Evolutionary conservation across 2,113 vertebrate species (phyloP).

Genomic region (Channa argus): DNA sequence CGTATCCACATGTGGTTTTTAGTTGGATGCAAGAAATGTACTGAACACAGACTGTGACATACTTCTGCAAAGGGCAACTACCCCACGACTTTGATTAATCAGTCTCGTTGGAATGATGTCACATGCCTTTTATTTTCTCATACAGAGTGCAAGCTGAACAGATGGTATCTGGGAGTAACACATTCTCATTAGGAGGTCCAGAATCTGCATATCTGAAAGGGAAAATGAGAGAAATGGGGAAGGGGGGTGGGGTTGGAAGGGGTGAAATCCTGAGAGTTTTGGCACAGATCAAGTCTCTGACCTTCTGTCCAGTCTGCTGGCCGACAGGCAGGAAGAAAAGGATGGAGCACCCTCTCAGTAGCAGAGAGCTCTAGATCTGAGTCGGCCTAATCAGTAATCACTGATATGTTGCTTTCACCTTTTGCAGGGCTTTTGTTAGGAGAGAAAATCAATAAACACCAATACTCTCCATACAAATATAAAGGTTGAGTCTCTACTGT

Average conservation of each 20-base stretch:
- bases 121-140: constrained; percentile 71
- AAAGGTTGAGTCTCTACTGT: constrained; percentile 33
- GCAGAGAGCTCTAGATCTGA: constrained; percentile 58
- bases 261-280: constrained; percentile 79
- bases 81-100: constrained; percentile 70
- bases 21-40: constrained; percentile 17
- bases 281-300: constrained; percentile 80
- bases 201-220: constrained; percentile 80
- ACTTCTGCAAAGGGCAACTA: constrained; percentile 56
- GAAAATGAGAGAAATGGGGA: constrained; percentile 50
- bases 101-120: constrained; percentile 70
- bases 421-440: constrained; percentile 42
- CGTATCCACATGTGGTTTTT: not conserved
- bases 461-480: constrained; percentile 20
- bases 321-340: constrained; percentile 72
- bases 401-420: constrained; percentile 63
- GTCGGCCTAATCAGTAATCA: constrained; percentile 65
- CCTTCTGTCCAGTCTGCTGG: constrained; percentile 83
- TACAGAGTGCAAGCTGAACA: constrained; percentile 76
- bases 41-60: constrained; percentile 35
- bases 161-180: constrained; percentile 84
- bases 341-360: constrained; percentile 63
- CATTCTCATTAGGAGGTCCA: constrained; percentile 81
- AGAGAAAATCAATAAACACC: constrained; percentile 41
- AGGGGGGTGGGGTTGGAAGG: constrained; percentile 1